phyloP scores from a whole-genome alignment of 2,113 vertebrate genomes.

The Urocolius indicus region DNA sequence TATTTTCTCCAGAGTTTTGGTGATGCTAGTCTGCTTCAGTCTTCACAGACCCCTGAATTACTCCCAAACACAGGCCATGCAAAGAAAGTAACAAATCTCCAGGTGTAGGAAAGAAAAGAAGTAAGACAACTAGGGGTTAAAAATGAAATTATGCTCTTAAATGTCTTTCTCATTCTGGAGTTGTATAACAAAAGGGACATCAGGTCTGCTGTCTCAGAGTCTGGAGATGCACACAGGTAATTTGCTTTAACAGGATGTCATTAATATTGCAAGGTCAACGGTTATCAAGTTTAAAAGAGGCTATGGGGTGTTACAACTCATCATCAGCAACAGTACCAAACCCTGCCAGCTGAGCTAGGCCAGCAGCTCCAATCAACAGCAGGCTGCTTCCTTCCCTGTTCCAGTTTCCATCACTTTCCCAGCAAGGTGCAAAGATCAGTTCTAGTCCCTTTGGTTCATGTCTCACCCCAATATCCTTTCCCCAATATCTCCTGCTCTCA shows the following conservation, averaged over 20 bases:
- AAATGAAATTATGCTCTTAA: background rate
- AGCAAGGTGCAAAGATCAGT: background rate
- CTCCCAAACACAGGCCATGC: background rate
- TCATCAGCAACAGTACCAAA: background rate
- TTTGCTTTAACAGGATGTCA: background rate
- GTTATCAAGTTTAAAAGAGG: too few species aligned
- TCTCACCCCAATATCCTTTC: background rate
- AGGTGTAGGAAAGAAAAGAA: background rate
- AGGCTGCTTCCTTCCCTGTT: background rate
- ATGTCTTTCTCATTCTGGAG: background rate
- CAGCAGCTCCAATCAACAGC: background rate
- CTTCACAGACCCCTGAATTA: background rate
- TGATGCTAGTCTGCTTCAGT: too few species aligned
- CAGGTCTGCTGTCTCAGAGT: background rate
- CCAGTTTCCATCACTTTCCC: background rate
- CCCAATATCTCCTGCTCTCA: background rate
- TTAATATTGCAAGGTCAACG: background rate
- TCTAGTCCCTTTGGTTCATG: background rate
- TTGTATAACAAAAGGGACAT: background rate
- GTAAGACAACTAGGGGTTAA: background rate
- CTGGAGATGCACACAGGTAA: background rate
- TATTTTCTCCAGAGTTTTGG: background rate
- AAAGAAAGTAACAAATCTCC: background rate
- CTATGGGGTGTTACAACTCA: rapidly evolving
- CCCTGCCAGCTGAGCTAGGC: background rate